phyloP scores from a whole-genome alignment of 1,140 invertebrate genomes.

The Philopotamus ludificatus region DNA sequence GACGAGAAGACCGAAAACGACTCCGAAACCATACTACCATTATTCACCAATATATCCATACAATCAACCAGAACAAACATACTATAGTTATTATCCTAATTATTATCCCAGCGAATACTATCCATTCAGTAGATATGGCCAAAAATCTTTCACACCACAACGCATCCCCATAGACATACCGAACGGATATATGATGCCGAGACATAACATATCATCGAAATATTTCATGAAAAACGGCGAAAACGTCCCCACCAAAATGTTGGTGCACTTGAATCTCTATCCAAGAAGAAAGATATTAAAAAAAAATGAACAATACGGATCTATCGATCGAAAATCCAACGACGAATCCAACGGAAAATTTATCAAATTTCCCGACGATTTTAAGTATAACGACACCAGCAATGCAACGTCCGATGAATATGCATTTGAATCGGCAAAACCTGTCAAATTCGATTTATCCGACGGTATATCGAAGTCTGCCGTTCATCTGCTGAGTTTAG shows the following conservation, averaged over 20 bases:
- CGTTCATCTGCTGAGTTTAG: slow-evolving; percentile 10
- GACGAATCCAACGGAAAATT: background rate
- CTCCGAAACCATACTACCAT: slow-evolving; percentile 10
- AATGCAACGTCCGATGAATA: slow-evolving; percentile 2
- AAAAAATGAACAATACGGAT: slow-evolving; percentile 11
- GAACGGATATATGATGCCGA: too few relatives aligned
- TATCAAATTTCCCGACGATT: background rate
- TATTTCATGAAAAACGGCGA: background rate
- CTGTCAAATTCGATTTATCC: slow-evolving; percentile 1
- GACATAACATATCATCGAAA: background rate
- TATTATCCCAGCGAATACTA: slow-evolving; percentile 3
- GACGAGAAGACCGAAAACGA: slow-evolving; percentile 8
- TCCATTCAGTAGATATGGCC: background rate
- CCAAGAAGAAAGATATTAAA: slow-evolving; percentile 33
- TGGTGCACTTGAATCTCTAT: slow-evolving; percentile 38
- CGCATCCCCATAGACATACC: too few relatives aligned
- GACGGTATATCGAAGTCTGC: slow-evolving; percentile 21
- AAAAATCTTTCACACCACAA: slow-evolving; percentile 14
- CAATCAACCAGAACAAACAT: background rate
- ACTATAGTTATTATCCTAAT: slow-evolving; percentile 12
- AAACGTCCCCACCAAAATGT: slow-evolving; percentile 32
- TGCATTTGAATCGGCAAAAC: background rate
- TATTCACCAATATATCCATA: slow-evolving; percentile 9
- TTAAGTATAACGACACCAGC: background rate
- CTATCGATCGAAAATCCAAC: slow-evolving; percentile 25